These are phyloP conservation scores for Trachemys scripta DNA, from an alignment of 2,113 vertebrate genomes.

Conservation along the genomic window DNA sequence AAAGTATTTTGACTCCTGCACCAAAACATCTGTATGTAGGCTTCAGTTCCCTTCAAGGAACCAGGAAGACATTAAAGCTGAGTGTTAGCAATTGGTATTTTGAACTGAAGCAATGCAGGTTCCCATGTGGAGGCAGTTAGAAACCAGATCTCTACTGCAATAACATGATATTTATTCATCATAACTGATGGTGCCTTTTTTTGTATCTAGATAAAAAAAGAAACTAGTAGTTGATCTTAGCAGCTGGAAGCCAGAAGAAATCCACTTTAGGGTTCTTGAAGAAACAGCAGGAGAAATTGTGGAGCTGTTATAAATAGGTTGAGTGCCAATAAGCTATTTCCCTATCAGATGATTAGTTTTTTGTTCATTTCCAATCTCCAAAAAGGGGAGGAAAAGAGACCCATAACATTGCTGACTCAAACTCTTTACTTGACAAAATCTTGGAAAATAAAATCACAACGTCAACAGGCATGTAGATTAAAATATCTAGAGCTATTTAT, in stretches of 20 bases:
- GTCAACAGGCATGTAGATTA: not conserved
- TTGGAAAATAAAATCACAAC: not conserved
- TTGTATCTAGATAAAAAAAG: not conserved
- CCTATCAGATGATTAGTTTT: not conserved
- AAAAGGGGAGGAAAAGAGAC: not conserved
- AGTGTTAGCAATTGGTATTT: too few species aligned
- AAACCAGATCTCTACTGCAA: not conserved
- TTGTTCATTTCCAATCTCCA: not conserved
- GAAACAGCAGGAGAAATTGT: not conserved
- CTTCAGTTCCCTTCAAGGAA: not conserved
- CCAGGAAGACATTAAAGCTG: not conserved
- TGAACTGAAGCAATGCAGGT: not conserved
- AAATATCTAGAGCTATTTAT: not conserved
- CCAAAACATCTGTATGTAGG: not conserved
- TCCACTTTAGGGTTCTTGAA: not conserved
- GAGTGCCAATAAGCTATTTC: not conserved
- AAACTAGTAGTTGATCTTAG: not conserved
- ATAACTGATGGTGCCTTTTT: not conserved
- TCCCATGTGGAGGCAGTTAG: not conserved
- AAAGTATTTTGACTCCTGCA: not conserved
- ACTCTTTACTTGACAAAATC: not conserved
- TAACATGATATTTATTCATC: not conserved
- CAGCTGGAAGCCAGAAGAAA: not conserved
- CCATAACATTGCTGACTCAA: not conserved
- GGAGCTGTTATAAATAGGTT: not conserved